These are phyloP conservation scores for Brachypterus glaber DNA, from an alignment of 2,888 invertebrate species.

Conservation along the genomic window DNA sequence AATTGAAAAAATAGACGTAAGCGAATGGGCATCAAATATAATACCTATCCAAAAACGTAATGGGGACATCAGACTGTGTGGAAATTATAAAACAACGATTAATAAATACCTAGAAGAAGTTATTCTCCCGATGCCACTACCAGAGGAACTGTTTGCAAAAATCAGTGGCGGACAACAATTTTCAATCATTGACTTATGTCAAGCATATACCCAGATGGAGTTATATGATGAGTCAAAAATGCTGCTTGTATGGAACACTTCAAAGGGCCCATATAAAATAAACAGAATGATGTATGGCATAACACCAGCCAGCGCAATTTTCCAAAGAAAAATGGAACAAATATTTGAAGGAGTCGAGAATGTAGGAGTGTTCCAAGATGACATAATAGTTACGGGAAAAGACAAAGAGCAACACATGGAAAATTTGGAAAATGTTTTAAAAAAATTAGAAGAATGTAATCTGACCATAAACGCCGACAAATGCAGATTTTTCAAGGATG, in stretches of 20 bases:
- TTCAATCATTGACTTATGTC: conserved; percentile 20
- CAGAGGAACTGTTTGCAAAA: conserved; percentile 18
- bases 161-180: conserved; percentile 18
- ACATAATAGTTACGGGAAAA: conserved; percentile 25
- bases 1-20: conserved; percentile 10
- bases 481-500: conserved; percentile 26
- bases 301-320: conserved; percentile 31
- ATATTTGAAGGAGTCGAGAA: conserved; percentile 26
- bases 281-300: conserved; percentile 32
- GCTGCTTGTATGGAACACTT: conserved; percentile 28
- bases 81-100: conserved; percentile 25
- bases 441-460: conserved; percentile 20
- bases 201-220: conserved; percentile 32
- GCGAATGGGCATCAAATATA: conserved; percentile 24
- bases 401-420: conserved; percentile 18
- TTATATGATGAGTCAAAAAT: conserved; percentile 26
- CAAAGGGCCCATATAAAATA: conserved; percentile 30
- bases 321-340: conserved; percentile 30
- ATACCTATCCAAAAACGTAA: conserved; percentile 23
- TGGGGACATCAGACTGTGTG: conserved; percentile 23
- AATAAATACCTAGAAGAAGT: conserved; percentile 20
- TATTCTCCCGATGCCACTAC: conserved; percentile 19
- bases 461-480: conserved; percentile 26
- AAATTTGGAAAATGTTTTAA: conserved; percentile 21
- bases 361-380: conserved; percentile 27